Conservation (phyloP, 53 echinoderm and acorn worm genomes). For the Patiria pectinifera region DNA sequence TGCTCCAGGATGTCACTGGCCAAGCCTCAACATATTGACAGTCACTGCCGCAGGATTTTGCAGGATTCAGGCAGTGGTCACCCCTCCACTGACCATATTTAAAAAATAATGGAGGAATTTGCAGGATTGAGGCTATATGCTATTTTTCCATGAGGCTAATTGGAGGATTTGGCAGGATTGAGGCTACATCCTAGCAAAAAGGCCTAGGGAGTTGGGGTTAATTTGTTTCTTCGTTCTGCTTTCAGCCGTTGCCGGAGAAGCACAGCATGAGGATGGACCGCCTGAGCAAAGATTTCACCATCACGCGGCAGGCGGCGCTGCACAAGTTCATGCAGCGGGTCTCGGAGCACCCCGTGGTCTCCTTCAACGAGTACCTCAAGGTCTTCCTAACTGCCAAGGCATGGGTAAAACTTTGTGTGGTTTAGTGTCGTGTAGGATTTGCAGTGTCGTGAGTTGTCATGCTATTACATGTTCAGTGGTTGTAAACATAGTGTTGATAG, state of each 20-base stretch:
- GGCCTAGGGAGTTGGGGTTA: too few species aligned
- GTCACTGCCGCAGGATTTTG: too few species aligned
- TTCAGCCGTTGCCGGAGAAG: constrained; percentile 96
- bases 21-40: too few species aligned
- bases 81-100: too few species aligned
- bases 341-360: constrained; percentile 92
- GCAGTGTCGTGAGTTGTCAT: neutral
- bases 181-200: too few species aligned
- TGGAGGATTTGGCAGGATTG: too few species aligned
- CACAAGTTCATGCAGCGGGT: constrained; percentile 91
- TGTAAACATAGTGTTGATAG: too few species aligned
- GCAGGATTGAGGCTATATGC: too few species aligned
- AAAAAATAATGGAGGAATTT: too few species aligned
- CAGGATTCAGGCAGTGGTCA: too few species aligned
- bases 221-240: neutral
- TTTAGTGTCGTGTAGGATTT: neutral
- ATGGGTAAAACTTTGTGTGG: constrained; percentile 89
- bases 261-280: constrained; percentile 91
- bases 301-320: constrained; percentile 84
- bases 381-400: constrained; percentile 98
- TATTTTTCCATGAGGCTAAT: too few species aligned
- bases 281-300: constrained; percentile 81
- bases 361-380: constrained; percentile 92
- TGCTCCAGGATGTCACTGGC: too few species aligned
- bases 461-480: neutral